phyloP scores from a whole-genome alignment of 2,888 invertebrate species.

The Pristionchus entomophagus region DNA sequence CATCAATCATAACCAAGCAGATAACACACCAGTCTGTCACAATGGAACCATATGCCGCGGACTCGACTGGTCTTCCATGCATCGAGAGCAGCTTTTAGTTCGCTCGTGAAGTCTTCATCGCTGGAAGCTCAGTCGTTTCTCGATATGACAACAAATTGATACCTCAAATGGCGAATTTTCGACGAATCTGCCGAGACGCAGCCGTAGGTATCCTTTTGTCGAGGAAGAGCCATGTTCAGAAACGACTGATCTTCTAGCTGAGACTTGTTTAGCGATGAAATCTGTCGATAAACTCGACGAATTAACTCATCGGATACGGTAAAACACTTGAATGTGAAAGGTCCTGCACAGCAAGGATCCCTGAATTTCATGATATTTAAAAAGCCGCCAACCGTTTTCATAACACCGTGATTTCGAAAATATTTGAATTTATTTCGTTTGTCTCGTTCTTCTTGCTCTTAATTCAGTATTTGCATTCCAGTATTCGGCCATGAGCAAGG shows the following conservation, averaged over 20 bases:
- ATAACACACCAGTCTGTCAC: conserved; percentile 79
- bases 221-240: not conserved
- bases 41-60: conserved; percentile 88
- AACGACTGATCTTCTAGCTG: not conserved
- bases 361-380: not conserved
- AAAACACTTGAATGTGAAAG: not conserved
- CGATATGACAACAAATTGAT: too few species aligned
- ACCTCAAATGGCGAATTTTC: conserved; percentile 25
- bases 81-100: conserved; percentile 78
- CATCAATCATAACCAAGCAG: not conserved
- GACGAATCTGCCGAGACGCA: conserved; percentile 28
- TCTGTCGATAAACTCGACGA: not conserved
- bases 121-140: too few species aligned
- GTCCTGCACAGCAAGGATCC: too few species aligned
- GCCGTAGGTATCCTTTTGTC: conserved; percentile 21
- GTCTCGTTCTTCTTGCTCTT: not conserved
- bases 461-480: not conserved
- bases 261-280: not conserved
- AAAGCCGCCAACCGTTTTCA: conserved; percentile 5
- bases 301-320: not conserved
- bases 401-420: not conserved
- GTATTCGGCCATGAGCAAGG: conserved; percentile 13
- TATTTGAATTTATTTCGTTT: not conserved
- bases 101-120: conserved; percentile 33
- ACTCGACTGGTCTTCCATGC: conserved; percentile 83